Evolutionary conservation across 2,113 vertebrate species (phyloP).

Genomic region (Ailuropoda melanoleuca): DNA sequence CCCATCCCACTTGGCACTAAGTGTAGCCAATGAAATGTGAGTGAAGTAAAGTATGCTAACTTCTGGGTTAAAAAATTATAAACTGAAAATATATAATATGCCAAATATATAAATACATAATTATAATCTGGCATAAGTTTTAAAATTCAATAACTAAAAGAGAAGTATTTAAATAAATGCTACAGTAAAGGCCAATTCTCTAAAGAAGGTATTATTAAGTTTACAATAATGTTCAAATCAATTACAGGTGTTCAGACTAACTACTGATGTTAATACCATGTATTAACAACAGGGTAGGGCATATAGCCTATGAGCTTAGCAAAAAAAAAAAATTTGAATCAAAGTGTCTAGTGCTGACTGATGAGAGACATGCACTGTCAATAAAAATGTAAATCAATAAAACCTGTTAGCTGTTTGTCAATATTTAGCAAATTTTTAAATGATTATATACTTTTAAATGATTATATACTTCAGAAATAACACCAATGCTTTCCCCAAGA

Average conservation of each 20-base stretch:
- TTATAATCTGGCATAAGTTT: neutral
- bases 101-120: neutral
- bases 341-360: neutral
- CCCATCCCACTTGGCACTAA: neutral
- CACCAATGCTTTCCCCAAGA: neutral
- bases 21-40: neutral
- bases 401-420: neutral
- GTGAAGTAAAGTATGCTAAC: neutral
- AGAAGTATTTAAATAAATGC: slow-evolving; percentile 15
- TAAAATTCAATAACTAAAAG: neutral
- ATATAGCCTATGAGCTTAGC: neutral
- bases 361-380: neutral
- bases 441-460: neutral
- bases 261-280: neutral
- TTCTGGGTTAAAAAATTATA: neutral
- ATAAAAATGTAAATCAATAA: neutral
- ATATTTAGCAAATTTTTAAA: neutral
- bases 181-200: neutral
- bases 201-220: neutral
- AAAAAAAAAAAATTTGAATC: neutral
- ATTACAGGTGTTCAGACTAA: neutral
- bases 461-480: neutral
- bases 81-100: neutral
- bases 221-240: neutral
- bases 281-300: neutral